A percentile compares a stretch with the other conserved stretches of the same genome.
phyloP scores from a whole-genome alignment of 2,888 invertebrate genomes.

The Ctena decussata region DNA sequence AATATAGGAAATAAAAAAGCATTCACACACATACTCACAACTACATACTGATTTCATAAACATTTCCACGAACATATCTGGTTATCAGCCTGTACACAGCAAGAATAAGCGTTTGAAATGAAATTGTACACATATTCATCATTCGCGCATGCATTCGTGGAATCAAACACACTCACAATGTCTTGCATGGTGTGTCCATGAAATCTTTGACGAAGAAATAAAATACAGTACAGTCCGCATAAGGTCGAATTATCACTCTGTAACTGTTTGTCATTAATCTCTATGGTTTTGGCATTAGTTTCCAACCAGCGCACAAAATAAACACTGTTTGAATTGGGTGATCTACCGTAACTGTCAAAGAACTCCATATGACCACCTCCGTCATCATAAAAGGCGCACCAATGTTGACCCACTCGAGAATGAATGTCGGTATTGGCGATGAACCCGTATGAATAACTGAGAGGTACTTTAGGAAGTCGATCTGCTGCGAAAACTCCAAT shows the following conservation, averaged over 20 bases:
- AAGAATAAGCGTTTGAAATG: neutral
- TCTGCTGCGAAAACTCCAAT: conserved; percentile 44
- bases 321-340: neutral
- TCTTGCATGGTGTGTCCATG: neutral
- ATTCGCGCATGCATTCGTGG: neutral
- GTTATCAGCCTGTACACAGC: no score
- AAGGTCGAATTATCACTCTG: neutral
- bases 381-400: conserved; percentile 29
- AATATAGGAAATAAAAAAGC: no score
- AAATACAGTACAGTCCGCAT: neutral
- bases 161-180: neutral
- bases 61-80: no score
- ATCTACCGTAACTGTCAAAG: neutral
- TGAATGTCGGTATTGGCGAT: conserved; percentile 47
- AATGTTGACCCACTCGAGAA: conserved; percentile 34
- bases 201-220: neutral
- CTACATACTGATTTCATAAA: no score
- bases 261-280: neutral
- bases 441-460: conserved; percentile 16
- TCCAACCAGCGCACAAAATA: neutral
- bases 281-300: neutral
- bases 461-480: conserved; percentile 17
- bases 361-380: neutral
- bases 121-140: neutral
- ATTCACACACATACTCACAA: no score